These are phyloP conservation scores for Cladopsammia gracilis DNA, from an alignment of 64 coral and sea anemone species.

Conservation along the genomic window DNA sequence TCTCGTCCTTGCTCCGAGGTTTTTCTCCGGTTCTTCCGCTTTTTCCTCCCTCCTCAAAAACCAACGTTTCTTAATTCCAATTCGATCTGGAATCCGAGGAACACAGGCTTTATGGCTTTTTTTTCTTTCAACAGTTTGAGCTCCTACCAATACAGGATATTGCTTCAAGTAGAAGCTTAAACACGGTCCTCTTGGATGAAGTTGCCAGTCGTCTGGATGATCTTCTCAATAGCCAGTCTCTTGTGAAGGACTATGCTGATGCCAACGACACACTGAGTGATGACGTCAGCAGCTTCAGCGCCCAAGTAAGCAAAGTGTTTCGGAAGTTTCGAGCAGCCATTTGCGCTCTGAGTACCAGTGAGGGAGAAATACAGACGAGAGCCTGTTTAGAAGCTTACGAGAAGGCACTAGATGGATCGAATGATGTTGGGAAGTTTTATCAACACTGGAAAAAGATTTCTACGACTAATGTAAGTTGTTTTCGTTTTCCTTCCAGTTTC, in stretches of 20 bases:
- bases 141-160: neutral
- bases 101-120: too few relatives aligned
- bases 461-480: neutral
- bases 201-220: neutral
- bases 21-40: too few relatives aligned
- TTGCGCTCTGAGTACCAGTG: neutral
- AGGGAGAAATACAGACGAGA: neutral
- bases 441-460: neutral
- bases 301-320: neutral
- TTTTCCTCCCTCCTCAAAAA: too few relatives aligned
- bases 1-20: too few relatives aligned
- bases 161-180: neutral
- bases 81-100: too few relatives aligned
- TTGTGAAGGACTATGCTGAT: neutral
- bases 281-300: neutral
- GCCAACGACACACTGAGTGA: neutral
- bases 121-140: neutral
- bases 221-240: neutral
- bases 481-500: too few relatives aligned
- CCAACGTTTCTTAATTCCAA: too few relatives aligned
- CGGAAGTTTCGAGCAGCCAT: neutral
- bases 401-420: neutral
- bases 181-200: neutral
- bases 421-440: neutral
- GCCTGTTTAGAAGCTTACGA: neutral